phyloP scores from a whole-genome alignment of 2,888 invertebrate genomes.

The Aspidiotus destructor region DNA sequence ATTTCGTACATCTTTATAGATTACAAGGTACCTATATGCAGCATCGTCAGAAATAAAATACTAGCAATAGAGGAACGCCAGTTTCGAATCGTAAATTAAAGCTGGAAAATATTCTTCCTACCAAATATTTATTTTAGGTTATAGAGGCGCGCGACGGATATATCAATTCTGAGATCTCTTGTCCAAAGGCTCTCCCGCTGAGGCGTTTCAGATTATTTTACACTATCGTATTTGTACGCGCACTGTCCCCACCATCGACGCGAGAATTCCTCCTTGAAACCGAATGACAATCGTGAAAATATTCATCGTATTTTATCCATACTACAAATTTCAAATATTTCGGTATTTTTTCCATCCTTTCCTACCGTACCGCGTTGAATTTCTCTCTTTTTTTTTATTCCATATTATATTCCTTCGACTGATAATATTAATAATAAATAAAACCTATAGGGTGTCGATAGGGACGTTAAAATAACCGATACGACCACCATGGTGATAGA shows the following conservation, averaged over 20 bases:
- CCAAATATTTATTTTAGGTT: conserved; percentile 25
- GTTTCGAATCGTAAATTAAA: conserved; percentile 29
- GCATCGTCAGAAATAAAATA: conserved; percentile 19
- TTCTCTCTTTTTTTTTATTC: neutral
- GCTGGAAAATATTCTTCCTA: conserved; percentile 23
- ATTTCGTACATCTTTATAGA: conserved; percentile 6
- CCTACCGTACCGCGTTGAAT: neutral
- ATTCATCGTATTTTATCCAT: conserved; percentile 31
- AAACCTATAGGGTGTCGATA: conserved; percentile 28
- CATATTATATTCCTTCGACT: neutral
- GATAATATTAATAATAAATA: conserved; percentile 14
- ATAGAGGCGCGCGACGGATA: conserved; percentile 30
- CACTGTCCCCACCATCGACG: conserved; percentile 10
- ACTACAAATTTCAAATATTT: neutral
- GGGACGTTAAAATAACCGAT: no score
- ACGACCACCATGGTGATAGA: no score
- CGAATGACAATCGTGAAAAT: conserved; percentile 30
- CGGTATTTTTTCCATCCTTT: conserved; percentile 12
- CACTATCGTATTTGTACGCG: conserved; percentile 21
- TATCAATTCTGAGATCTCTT: conserved; percentile 30
- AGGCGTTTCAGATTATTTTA: conserved; percentile 31
- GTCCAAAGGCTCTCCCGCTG: conserved; percentile 30
- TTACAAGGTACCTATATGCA: no score
- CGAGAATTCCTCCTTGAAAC: conserved; percentile 5
- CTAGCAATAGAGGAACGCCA: conserved; percentile 9